Evolutionary conservation across 1,140 invertebrate species (phyloP).

Genomic region (Doryteuthis pealeii): DNA sequence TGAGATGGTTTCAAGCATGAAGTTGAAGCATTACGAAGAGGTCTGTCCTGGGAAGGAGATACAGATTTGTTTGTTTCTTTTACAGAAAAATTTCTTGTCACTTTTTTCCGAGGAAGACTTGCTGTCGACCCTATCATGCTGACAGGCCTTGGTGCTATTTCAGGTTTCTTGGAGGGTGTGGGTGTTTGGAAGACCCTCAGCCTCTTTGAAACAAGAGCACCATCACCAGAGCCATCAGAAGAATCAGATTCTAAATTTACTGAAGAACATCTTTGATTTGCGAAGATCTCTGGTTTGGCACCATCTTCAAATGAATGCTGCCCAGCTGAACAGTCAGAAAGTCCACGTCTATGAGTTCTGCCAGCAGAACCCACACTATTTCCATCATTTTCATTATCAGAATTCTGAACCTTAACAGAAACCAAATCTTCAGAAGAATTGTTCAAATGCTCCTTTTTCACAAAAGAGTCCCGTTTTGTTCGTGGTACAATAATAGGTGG

Average conservation of each 20-base stretch:
- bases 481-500: conserved; percentile 1
- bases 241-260: no score
- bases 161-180: not conserved
- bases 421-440: no score
- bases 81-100: not conserved
- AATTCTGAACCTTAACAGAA: no score
- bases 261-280: not conserved
- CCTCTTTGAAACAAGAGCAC: not conserved
- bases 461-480: not conserved
- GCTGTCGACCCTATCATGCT: not conserved
- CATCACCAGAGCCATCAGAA: no score
- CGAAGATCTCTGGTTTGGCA: not conserved
- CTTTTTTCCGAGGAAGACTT: not conserved
- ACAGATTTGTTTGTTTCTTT: not conserved
- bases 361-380: no score
- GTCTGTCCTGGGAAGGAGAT: no score
- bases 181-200: not conserved
- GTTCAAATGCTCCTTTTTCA: not conserved
- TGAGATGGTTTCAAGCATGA: not conserved
- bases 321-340: not conserved
- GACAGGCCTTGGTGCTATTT: not conserved
- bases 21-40: not conserved
- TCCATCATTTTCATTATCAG: no score
- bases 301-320: not conserved
- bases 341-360: not conserved